phyloP scores from a whole-genome alignment of 1,140 invertebrate species.

The Achroia grisella region DNA sequence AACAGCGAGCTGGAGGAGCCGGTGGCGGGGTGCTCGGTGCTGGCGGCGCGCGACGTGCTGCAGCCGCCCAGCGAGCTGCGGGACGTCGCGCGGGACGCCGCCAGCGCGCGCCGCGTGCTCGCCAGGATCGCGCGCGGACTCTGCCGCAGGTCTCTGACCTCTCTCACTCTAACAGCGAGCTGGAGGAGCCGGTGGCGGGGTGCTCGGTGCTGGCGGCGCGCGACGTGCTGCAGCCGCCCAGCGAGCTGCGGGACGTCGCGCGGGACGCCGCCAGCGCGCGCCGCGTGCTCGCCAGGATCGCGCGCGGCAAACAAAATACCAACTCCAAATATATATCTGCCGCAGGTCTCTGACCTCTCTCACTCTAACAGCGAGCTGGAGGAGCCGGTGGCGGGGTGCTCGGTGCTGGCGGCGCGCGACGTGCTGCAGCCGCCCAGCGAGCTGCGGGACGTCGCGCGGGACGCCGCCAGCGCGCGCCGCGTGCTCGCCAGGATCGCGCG shows the following conservation, averaged over 20 bases:
- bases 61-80: conserved; percentile 62
- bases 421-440: conserved; percentile 62
- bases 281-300: conserved; percentile 18
- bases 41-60: conserved; percentile 66
- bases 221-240: conserved; percentile 58
- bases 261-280: conserved; percentile 1
- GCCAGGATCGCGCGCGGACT: conserved; percentile 9
- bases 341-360: too few relatives aligned
- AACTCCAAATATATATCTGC: too few relatives aligned
- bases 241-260: conserved; percentile 45
- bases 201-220: conserved; percentile 67
- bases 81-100: conserved; percentile 16
- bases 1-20: conserved; percentile 20
- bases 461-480: conserved; percentile 1
- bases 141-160: background rate
- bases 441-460: conserved; percentile 35
- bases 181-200: conserved; percentile 51
- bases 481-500: conserved; percentile 22
- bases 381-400: conserved; percentile 61
- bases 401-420: conserved; percentile 63
- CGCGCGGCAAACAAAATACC: too few relatives aligned
- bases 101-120: conserved; percentile 14
- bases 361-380: background rate
- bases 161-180: too few relatives aligned
- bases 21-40: conserved; percentile 59